Percentiles rank a stretch among this genome's conserved stretches.
Conservation (phyloP, 2,797 vertebrate genomes). For the Serranus cabrilla region DNA sequence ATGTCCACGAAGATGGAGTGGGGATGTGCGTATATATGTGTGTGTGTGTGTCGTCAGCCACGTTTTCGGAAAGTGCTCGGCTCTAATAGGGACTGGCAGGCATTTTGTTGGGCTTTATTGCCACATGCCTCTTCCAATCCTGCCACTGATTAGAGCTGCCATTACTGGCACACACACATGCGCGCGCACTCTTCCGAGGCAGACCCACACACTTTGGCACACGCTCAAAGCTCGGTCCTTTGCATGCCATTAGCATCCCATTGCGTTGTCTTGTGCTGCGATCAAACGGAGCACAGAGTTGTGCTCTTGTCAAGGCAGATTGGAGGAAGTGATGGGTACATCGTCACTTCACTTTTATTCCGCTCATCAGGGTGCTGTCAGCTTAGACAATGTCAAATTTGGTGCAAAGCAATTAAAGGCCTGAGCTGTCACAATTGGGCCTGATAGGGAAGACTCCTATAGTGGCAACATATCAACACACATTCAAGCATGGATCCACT, state of each 20-base stretch:
- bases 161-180: slow-evolving; percentile 48
- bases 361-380: slow-evolving; percentile 68
- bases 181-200: slow-evolving; percentile 30
- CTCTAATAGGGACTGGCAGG: slow-evolving; percentile 75
- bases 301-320: slow-evolving; percentile 68
- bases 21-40: slow-evolving; percentile 7
- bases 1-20: slow-evolving; percentile 67
- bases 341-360: slow-evolving; percentile 57
- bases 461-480: slow-evolving; percentile 21
- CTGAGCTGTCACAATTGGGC: slow-evolving; percentile 52
- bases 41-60: slow-evolving; percentile 28
- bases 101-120: slow-evolving; percentile 79
- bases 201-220: slow-evolving; percentile 63
- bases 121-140: slow-evolving; percentile 80
- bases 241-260: slow-evolving; percentile 79
- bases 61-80: slow-evolving; percentile 50
- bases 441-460: slow-evolving; percentile 53
- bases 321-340: slow-evolving; percentile 63
- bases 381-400: slow-evolving; percentile 74
- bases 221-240: slow-evolving; percentile 61
- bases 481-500: slow-evolving; percentile 1
- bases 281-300: slow-evolving; percentile 66
- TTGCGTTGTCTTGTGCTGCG: slow-evolving; percentile 59
- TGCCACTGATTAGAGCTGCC: slow-evolving; percentile 75
- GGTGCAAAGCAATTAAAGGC: slow-evolving; percentile 76